Conservation (phyloP, 2,797 vertebrate genomes). For the Buphagus erythrorhynchus region DNA sequence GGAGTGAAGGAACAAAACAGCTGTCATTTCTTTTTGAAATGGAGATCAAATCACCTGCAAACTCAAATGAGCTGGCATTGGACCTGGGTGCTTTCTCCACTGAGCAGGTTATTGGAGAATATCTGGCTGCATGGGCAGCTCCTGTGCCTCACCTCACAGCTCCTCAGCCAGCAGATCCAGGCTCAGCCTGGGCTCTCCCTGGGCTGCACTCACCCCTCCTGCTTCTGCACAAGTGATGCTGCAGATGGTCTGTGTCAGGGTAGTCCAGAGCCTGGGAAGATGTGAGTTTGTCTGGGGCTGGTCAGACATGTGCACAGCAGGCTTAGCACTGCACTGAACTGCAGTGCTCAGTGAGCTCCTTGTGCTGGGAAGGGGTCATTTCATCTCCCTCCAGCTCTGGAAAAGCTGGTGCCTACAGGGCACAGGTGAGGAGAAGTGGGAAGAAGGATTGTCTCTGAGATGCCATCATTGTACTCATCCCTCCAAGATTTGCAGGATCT, state of each 20-base stretch:
- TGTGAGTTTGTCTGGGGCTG: not conserved
- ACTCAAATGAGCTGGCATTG: not conserved
- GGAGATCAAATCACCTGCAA: not conserved
- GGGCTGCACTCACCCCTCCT: fast-evolving
- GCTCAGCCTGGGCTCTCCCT: not conserved
- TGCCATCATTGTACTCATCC: not conserved
- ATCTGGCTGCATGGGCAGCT: not conserved
- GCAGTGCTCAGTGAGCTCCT: not conserved
- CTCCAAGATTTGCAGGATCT: not conserved
- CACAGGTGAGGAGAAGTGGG: not conserved
- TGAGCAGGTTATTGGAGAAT: not conserved
- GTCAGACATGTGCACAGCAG: not conserved
- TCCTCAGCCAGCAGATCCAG: not conserved
- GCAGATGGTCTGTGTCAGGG: not conserved
- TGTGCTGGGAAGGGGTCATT: fast-evolving
- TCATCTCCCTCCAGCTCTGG: not conserved
- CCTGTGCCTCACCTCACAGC: not conserved
- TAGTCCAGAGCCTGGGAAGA: not conserved
- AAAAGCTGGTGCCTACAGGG: not conserved
- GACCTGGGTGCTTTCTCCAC: not conserved
- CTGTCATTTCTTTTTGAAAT: not conserved
- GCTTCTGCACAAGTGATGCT: not conserved
- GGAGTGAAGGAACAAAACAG: not conserved
- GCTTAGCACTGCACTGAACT: not conserved
- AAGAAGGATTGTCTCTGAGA: not conserved